These are phyloP conservation scores for Melanostoma scalare DNA, from an alignment of 2,888 invertebrate genomes.

Conservation along the genomic window DNA sequence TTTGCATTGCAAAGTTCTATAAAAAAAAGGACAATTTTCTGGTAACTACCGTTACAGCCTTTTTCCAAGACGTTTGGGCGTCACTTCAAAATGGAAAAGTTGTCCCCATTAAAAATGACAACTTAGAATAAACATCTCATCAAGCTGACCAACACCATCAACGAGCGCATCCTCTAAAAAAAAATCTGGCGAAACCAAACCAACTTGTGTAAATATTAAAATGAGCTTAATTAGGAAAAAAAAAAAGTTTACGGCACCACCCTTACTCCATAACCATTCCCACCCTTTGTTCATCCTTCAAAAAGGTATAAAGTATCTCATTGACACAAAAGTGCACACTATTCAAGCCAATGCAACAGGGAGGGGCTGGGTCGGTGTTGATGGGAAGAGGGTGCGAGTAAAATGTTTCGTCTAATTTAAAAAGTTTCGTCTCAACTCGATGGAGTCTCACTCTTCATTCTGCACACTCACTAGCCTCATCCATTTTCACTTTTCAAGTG, in stretches of 20 bases:
- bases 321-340: slow-evolving; percentile 41
- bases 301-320: slow-evolving; percentile 39
- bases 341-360: background rate
- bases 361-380: slow-evolving; percentile 6
- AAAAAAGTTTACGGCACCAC: slow-evolving; percentile 13
- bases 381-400: slow-evolving; percentile 24
- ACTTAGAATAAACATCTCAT: background rate
- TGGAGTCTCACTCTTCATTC: slow-evolving; percentile 4
- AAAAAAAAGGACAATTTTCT: too few species aligned
- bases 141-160: background rate
- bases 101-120: slow-evolving; percentile 35
- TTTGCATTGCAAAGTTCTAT: too few species aligned
- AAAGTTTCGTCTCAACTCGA: slow-evolving; percentile 44
- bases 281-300: background rate
- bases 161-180: slow-evolving; percentile 6
- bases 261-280: background rate
- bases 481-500: slow-evolving; percentile 33
- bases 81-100: background rate
- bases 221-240: slow-evolving; percentile 56
- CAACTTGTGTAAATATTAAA: slow-evolving; percentile 54
- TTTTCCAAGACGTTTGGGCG: too few species aligned
- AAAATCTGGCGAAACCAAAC: slow-evolving; percentile 20
- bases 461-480: slow-evolving; percentile 9
- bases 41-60: too few species aligned
- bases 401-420: slow-evolving; percentile 60